These are phyloP conservation scores for Himantopus leucocephalus DNA, from an alignment of 2,113 vertebrate genomes.

Conservation along the genomic window DNA sequence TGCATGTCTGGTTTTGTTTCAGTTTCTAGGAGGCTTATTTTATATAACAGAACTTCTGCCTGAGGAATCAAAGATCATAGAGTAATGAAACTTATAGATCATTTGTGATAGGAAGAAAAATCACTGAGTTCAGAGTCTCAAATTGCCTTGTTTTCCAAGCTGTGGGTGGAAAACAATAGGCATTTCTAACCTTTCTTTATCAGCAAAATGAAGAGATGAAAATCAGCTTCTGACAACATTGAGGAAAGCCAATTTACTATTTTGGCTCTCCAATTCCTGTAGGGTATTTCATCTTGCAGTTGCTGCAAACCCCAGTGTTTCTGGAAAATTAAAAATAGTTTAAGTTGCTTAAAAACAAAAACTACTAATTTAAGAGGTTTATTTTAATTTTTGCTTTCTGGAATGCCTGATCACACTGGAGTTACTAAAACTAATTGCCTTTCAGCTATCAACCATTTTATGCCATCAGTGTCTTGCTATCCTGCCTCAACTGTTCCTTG, in stretches of 20 bases:
- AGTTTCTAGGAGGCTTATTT: slow-evolving; percentile 52
- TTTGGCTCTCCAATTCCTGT: not conserved
- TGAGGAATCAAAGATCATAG: slow-evolving; percentile 72
- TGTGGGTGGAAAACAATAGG: slow-evolving; percentile 27
- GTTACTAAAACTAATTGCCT: not conserved
- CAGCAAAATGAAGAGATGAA: slow-evolving; percentile 64
- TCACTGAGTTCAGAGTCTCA: slow-evolving; percentile 63
- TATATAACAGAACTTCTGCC: slow-evolving; percentile 62
- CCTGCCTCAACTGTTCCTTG: not conserved
- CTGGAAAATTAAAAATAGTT: not conserved
- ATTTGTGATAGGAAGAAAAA: slow-evolving; percentile 78
- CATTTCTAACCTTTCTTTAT: slow-evolving; percentile 56
- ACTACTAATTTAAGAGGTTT: too few species aligned
- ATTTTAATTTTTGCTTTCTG: not conserved
- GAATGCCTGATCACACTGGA: not conserved
- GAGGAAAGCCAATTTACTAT: slow-evolving; percentile 45
- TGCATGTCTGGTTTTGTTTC: slow-evolving; percentile 53
- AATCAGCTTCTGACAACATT: slow-evolving; percentile 53
- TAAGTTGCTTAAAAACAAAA: too few species aligned
- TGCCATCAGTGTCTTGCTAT: not conserved
- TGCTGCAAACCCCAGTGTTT: not conserved
- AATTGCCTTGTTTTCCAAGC: slow-evolving; percentile 58
- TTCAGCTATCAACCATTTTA: not conserved
- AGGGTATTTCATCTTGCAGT: not conserved
- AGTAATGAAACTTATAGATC: slow-evolving; percentile 82